Evolutionary conservation across 2,113 vertebrate genomes (phyloP).

Genomic region (Aegithalos caudatus): DNA sequence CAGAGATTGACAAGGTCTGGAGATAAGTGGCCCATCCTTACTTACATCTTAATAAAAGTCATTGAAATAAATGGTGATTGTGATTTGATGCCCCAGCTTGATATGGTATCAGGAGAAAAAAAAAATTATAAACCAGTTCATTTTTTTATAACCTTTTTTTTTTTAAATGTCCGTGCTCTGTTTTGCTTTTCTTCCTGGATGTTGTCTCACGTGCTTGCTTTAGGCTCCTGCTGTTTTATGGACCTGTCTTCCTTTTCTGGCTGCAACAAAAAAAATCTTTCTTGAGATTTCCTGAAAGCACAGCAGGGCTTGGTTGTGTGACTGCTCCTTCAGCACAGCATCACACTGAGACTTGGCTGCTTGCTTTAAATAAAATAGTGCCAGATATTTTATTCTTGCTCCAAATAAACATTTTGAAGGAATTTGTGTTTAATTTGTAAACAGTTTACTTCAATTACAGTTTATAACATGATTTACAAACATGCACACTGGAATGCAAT

Average conservation of each 20-base stretch:
- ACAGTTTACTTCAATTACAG: neutral
- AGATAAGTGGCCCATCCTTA: neutral
- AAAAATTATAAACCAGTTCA: neutral
- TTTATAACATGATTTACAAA: neutral
- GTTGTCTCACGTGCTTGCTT: neutral
- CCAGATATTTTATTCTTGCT: neutral
- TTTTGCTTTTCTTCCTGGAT: neutral
- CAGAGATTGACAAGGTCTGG: neutral
- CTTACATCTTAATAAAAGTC: neutral
- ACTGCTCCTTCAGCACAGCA: neutral
- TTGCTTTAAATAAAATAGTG: neutral
- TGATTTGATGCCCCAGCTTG: neutral
- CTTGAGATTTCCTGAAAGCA: neutral
- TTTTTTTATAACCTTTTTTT: neutral
- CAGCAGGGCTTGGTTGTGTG: neutral
- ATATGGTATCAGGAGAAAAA: neutral
- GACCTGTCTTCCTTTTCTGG: neutral
- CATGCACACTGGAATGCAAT: neutral
- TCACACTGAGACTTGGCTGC: neutral
- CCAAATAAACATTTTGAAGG: neutral
- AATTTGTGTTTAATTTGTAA: neutral
- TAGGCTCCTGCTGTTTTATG: neutral
- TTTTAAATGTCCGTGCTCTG: fast-evolving
- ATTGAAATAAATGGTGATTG: neutral
- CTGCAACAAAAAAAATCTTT: neutral